These are phyloP conservation scores for Cyaniris semiargus DNA, from an alignment of 2,888 invertebrate species.

Conservation along the genomic window DNA sequence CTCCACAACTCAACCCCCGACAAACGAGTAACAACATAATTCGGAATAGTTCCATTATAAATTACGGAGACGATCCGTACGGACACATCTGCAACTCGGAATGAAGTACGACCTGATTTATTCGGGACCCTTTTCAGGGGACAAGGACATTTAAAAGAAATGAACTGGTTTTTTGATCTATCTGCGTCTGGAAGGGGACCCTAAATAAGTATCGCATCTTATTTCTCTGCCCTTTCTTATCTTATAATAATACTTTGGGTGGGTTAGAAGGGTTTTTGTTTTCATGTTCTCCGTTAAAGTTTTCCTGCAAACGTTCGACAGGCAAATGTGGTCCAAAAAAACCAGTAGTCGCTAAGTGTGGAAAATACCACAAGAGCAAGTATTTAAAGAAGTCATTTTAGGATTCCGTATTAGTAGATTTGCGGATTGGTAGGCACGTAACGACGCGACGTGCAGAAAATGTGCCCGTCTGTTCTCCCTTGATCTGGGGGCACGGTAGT, in stretches of 20 bases:
- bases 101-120: constrained; percentile 31
- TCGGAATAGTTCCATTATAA: constrained; percentile 23
- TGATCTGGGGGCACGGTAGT: too few species aligned
- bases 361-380: too few species aligned
- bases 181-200: constrained; percentile 21
- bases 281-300: constrained; percentile 3
- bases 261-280: constrained; percentile 22
- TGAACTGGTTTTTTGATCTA: constrained; percentile 32
- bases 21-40: not conserved
- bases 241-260: constrained; percentile 27
- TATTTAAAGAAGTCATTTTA: too few species aligned
- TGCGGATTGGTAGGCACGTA: too few species aligned
- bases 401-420: too few species aligned
- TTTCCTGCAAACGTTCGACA: not conserved
- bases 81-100: constrained; percentile 31
- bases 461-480: too few species aligned
- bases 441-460: too few species aligned
- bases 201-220: constrained; percentile 30
- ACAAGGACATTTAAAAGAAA: constrained; percentile 29
- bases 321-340: not conserved
- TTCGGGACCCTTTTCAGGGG: constrained; percentile 24
- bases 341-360: too few species aligned
- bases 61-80: constrained; percentile 23
- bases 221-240: constrained; percentile 24
- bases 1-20: not conserved